Percentiles rank a stretch among this genome's conserved stretches.
These are phyloP conservation scores for Lasioglossum vierecki DNA, from an alignment of 2,888 invertebrate species.

Conservation along the genomic window DNA sequence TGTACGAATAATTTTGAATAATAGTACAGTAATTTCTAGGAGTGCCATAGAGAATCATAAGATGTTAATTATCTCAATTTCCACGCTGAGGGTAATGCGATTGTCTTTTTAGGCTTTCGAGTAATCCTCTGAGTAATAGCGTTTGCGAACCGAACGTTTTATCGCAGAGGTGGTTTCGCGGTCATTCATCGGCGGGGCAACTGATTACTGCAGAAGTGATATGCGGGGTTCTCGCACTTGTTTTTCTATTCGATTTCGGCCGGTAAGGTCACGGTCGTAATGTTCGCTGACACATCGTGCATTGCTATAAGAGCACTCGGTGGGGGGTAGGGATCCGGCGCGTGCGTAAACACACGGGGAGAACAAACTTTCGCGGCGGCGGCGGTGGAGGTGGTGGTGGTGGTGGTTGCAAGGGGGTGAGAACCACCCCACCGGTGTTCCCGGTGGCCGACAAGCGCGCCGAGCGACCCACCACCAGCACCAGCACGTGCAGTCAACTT, in stretches of 20 bases:
- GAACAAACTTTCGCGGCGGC: constrained; percentile 64
- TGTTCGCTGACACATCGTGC: constrained; percentile 39
- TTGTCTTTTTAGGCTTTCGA: background rate
- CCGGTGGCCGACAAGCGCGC: constrained; percentile 41
- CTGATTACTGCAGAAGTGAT: background rate
- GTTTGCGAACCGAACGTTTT: background rate
- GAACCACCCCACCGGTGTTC: constrained; percentile 50
- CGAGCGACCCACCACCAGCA: constrained; percentile 43
- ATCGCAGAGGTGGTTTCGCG: background rate
- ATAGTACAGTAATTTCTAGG: background rate
- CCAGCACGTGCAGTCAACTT: constrained; percentile 51
- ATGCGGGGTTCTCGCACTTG: background rate
- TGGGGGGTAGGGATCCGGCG: constrained; percentile 53
- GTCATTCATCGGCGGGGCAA: background rate
- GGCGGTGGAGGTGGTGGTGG: background rate
- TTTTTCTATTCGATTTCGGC: constrained; percentile 43
- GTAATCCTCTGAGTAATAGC: background rate
- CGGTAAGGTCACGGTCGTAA: constrained; percentile 71
- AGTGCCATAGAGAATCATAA: background rate
- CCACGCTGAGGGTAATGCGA: background rate
- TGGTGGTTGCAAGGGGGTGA: constrained; percentile 36
- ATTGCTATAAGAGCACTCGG: constrained; percentile 32
- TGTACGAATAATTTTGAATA: background rate
- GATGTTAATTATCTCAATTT: background rate
- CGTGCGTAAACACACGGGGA: constrained; percentile 67